Base-by-base conservation (phyloP, 2,797 vertebrate genomes). In the Delichon dasypus region DNA sequence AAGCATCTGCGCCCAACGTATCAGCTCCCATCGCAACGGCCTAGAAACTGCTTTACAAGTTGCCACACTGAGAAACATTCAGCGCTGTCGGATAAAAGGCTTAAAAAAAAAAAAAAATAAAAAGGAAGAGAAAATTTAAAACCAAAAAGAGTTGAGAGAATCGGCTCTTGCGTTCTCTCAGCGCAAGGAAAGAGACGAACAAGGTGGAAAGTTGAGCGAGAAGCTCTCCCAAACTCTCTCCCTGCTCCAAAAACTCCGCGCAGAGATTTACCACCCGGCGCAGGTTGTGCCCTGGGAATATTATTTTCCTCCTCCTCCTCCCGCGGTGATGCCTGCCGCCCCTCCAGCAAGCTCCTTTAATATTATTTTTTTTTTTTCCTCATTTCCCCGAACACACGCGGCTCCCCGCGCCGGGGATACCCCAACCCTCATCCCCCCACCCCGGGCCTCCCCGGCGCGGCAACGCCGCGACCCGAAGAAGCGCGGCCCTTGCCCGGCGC, bases 11-110 rank as follows among this genome's bases (percentile, higher is more conserved):
- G 16, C 74, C 47, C 65, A 34, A 1, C 5, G 22, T 11, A 68
- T 23, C 90, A 76, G 70, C 64, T 71, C 93, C 78, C 85, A 71
- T 80, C 60, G 2, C 44, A 72, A 90, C 2, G 96, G 95, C 96
- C 70, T 75, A 48, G 78, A 75, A 84, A 84, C 75, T 29, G 30
- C 65, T 22, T 48, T 48, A 50, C 79, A 55, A 95, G 68, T 58
- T 62, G 48, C 75, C 36, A 54, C 58, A 70, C 0, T 26, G 78
- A 88, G 77, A 60, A 64, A 72, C 32, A 36, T 12, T 79, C 60
- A 54, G 7, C 3, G 40, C 27, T 51, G 42, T 9, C 11, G 11
- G 65, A 19, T 16, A 32, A 50, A 36, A 36, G 32, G 26, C 48
- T 42, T 40, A 13, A 32, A 55, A 8, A 8, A 36, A 30, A 82